phyloP scores from a whole-genome alignment of 2,113 vertebrate species.

The Dinomys branickii region DNA sequence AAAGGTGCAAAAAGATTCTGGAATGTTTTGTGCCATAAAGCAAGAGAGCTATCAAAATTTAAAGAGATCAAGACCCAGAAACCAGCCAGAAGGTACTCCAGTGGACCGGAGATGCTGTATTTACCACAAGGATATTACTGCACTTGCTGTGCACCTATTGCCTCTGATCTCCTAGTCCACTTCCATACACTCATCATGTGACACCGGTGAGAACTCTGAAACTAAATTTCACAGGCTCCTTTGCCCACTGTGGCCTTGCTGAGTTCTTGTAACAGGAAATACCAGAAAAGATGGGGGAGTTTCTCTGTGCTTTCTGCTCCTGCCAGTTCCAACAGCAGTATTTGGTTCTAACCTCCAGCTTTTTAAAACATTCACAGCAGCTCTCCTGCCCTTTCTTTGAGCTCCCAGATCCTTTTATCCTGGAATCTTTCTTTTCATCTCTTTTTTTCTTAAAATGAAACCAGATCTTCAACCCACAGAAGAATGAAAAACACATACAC shows the following conservation, averaged over 20 bases:
- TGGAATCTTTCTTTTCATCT: background rate
- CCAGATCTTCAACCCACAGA: background rate
- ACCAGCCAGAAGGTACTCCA: background rate
- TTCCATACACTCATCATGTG: background rate
- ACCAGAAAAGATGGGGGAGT: background rate
- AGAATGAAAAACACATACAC: background rate
- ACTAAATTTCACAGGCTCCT: background rate
- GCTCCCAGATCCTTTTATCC: background rate
- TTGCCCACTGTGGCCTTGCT: background rate
- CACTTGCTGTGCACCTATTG: background rate
- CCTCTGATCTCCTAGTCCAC: background rate
- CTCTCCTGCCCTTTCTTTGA: background rate
- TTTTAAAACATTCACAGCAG: background rate
- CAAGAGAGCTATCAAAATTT: background rate
- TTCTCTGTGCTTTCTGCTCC: background rate
- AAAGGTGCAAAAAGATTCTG: background rate
- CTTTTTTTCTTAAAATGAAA: background rate
- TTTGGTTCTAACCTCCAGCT: background rate
- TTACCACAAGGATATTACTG: background rate
- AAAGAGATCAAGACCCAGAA: background rate
- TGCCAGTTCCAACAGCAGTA: background rate
- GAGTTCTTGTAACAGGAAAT: background rate
- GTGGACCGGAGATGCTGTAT: background rate
- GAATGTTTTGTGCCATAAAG: background rate
- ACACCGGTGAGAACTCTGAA: background rate